Conservation (phyloP, 2,113 vertebrate species). For the Podiceps cristatus region DNA sequence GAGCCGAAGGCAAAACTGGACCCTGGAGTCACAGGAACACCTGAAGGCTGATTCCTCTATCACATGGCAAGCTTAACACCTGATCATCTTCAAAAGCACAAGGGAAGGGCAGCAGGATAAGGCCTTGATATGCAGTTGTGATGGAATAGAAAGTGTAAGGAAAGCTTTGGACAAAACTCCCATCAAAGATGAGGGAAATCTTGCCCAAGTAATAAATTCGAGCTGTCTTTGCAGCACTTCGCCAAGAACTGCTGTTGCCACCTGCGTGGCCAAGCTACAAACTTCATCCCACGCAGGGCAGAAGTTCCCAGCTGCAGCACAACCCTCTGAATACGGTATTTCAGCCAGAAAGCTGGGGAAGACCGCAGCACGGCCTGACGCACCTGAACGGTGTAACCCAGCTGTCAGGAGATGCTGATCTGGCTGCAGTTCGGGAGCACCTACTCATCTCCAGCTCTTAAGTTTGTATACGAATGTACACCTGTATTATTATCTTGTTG, state of each 20-base stretch:
- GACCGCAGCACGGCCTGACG: neutral
- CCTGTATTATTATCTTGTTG: accelerated
- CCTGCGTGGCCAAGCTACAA: accelerated
- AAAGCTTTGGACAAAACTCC: neutral
- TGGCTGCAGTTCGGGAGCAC: accelerated
- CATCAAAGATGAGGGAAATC: accelerated
- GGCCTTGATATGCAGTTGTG: neutral
- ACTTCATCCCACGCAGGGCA: neutral
- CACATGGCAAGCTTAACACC: neutral
- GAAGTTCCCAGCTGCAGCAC: neutral
- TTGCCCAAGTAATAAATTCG: neutral
- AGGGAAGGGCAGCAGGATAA: neutral
- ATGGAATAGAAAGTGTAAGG: neutral
- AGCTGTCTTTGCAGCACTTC: neutral
- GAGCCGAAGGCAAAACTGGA: neutral
- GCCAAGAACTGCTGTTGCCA: neutral
- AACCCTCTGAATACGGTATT: accelerated
- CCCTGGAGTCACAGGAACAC: neutral
- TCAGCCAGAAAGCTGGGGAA: neutral
- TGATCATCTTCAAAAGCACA: neutral
- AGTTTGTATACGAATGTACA: accelerated
- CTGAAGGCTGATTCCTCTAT: neutral
- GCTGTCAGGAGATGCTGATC: accelerated
- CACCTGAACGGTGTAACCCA: neutral
- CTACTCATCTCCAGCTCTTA: neutral